These are phyloP conservation scores for Norana najaformis DNA, from an alignment of 2,888 invertebrate genomes.

Conservation along the genomic window DNA sequence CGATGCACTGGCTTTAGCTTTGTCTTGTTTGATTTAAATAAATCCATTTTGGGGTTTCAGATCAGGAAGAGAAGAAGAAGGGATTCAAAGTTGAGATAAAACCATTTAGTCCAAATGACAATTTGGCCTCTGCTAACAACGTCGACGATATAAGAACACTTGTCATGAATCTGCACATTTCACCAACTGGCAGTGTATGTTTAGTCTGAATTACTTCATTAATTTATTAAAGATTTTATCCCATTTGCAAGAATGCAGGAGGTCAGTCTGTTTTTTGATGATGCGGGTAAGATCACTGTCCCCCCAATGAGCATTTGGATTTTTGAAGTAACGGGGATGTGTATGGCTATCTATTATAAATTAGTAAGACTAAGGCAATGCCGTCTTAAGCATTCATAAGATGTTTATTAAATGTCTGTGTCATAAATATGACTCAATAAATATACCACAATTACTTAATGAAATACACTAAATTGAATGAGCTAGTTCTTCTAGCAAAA, in stretches of 20 bases:
- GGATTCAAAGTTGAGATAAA: slow-evolving; percentile 94
- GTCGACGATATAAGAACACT: slow-evolving; percentile 90
- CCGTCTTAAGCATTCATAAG: not conserved
- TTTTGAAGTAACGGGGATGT: not conserved
- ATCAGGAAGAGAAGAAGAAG: slow-evolving; percentile 76
- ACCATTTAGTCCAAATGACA: slow-evolving; percentile 81
- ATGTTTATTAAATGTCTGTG: not conserved
- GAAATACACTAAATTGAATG: not conserved
- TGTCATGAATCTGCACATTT: slow-evolving; percentile 81
- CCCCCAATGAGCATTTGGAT: no score
- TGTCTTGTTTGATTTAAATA: not conserved
- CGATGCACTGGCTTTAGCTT: not conserved
- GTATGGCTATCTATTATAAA: not conserved
- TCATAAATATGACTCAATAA: not conserved
- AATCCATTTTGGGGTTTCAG: slow-evolving; percentile 25
- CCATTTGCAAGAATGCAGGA: not conserved
- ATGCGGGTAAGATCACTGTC: no score
- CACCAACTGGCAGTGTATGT: slow-evolving; percentile 65
- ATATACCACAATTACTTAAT: not conserved
- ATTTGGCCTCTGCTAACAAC: slow-evolving; percentile 82
- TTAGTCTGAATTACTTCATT: not conserved
- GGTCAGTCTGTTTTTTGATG: not conserved
- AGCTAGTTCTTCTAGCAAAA: not conserved
- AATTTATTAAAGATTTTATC: not conserved
- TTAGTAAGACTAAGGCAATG: not conserved